phyloP scores from a whole-genome alignment of 2,888 invertebrate genomes.

The Heliconius aoede region DNA sequence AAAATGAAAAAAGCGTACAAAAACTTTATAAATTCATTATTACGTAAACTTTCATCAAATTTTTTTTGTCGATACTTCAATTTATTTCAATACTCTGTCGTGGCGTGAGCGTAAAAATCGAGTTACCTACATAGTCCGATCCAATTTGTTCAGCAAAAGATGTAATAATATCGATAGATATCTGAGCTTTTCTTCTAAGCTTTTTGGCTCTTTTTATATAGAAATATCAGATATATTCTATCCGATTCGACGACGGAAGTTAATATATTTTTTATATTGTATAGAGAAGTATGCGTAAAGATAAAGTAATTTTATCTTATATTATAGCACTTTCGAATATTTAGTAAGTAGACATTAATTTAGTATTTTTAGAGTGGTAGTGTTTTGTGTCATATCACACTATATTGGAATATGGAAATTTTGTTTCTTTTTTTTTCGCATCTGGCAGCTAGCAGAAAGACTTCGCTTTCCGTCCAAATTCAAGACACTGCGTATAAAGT shows the following conservation, averaged over 20 bases:
- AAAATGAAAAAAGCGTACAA: background rate
- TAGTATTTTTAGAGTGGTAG: too few relatives aligned
- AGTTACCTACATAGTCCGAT: background rate
- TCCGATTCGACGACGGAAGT: background rate
- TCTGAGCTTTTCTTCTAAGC: too few relatives aligned
- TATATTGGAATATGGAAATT: too few relatives aligned
- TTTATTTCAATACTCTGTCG: background rate
- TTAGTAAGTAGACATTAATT: too few relatives aligned
- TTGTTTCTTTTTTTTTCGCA: too few relatives aligned
- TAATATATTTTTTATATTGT: background rate
- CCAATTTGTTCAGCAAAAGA: background rate
- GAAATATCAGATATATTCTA: background rate
- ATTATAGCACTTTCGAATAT: too few relatives aligned
- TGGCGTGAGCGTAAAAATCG: background rate
- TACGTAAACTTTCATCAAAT: background rate
- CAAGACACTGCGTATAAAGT: background rate
- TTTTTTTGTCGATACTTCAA: background rate
- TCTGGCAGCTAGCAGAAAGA: too few relatives aligned
- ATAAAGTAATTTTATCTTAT: too few relatives aligned
- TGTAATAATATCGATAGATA: background rate
- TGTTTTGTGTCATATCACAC: too few relatives aligned
- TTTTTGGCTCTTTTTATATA: background rate
- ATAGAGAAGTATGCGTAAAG: background rate
- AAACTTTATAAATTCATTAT: background rate
- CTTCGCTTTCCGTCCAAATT: background rate